phyloP scores from a whole-genome alignment of 1,140 invertebrate genomes.

The Bilobella aurantiaca region DNA sequence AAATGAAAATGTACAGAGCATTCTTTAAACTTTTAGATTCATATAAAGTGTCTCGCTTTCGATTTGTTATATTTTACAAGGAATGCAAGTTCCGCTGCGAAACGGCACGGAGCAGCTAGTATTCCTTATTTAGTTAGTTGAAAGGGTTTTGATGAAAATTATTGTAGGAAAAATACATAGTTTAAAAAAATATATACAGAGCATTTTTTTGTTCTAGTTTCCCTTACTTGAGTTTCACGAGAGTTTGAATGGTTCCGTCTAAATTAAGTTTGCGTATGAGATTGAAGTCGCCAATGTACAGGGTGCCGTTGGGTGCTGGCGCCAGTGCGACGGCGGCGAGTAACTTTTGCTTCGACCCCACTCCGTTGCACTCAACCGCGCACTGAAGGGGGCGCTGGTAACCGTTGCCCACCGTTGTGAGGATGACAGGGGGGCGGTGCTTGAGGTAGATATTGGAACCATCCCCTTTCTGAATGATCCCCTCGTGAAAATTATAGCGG shows the following conservation, averaged over 20 bases:
- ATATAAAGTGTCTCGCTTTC: too few species aligned
- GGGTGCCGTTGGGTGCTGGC: slow-evolving; percentile 78
- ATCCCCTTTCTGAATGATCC: slow-evolving; percentile 93
- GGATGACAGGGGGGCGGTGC: slow-evolving; percentile 78
- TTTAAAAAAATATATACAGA: too few species aligned
- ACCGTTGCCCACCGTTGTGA: slow-evolving; percentile 87
- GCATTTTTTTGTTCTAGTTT: neutral
- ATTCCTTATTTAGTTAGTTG: too few species aligned
- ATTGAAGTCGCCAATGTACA: slow-evolving; percentile 94
- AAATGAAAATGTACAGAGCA: neutral
- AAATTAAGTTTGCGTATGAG: slow-evolving; percentile 79
- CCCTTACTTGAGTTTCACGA: slow-evolving; percentile 79
- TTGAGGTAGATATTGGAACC: slow-evolving; percentile 92
- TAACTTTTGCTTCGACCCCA: slow-evolving; percentile 67
- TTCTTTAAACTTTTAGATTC: slow-evolving; percentile 2
- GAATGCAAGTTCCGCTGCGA: too few species aligned
- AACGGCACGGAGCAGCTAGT: too few species aligned
- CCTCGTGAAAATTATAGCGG: slow-evolving; percentile 93
- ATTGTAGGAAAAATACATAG: too few species aligned
- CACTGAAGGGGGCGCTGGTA: slow-evolving; percentile 74
- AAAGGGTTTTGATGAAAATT: too few species aligned
- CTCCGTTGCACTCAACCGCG: slow-evolving; percentile 64
- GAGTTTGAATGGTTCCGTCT: slow-evolving; percentile 73
- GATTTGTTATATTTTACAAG: too few species aligned
- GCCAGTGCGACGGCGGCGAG: slow-evolving; percentile 84